A percentile compares a stretch with the other conserved stretches of the same genome.
These are phyloP conservation scores for Ophion ventricosus DNA, from an alignment of 2,888 invertebrate species.

Conservation along the genomic window DNA sequence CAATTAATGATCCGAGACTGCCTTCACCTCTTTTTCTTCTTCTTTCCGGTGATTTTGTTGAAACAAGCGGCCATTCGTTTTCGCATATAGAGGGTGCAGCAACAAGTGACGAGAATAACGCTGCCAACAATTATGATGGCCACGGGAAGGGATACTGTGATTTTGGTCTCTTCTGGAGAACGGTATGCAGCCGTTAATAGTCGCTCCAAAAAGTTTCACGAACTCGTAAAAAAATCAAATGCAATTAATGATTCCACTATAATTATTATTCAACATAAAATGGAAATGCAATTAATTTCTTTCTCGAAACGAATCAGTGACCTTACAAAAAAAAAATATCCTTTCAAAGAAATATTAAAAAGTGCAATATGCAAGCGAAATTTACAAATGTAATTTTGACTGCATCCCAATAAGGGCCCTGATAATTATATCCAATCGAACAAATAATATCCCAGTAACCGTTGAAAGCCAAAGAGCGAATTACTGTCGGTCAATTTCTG, in stretches of 20 bases:
- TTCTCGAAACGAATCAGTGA: no score
- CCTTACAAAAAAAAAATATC: no score
- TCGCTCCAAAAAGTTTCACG: no score
- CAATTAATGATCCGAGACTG: no score
- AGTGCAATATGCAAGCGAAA: no score
- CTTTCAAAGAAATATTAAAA: no score
- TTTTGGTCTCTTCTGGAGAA: constrained; percentile 42
- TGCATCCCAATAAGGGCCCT: no score
- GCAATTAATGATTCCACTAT: no score
- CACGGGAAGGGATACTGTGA: constrained; percentile 59
- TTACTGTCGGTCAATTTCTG: constrained; percentile 60
- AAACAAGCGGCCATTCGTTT: constrained; percentile 65
- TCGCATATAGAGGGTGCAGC: constrained; percentile 69
- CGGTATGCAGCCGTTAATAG: not conserved
- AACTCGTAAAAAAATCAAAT: no score
- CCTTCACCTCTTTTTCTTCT: constrained; percentile 60
- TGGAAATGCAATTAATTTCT: no score
- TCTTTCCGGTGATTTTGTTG: constrained; percentile 58
- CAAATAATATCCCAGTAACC: constrained; percentile 2
- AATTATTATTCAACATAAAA: no score
- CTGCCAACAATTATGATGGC: constrained; percentile 62
- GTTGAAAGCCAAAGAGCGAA: not conserved
- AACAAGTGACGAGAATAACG: constrained; percentile 67
- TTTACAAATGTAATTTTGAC: not conserved
- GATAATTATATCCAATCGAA: not conserved